These are phyloP conservation scores for Drosophila dives DNA, from an alignment of 2,888 invertebrate genomes.

Conservation along the genomic window DNA sequence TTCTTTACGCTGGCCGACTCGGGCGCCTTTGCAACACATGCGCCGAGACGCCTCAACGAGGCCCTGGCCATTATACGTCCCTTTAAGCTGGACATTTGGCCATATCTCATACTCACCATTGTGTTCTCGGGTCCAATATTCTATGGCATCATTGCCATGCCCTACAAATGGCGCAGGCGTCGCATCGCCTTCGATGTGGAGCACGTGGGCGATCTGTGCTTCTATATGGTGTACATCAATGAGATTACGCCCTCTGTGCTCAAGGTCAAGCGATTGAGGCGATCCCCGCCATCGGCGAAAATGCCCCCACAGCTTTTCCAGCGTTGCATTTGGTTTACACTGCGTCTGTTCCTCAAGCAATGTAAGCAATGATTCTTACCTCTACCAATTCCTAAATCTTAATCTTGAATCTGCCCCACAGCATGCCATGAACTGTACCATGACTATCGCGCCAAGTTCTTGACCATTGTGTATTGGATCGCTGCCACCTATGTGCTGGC, in stretches of 20 bases:
- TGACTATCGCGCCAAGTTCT: slow-evolving; percentile 88
- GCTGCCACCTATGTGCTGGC: slow-evolving; percentile 91
- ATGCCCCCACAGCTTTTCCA: slow-evolving; percentile 85
- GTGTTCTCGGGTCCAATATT: slow-evolving; percentile 89
- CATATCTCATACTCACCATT: slow-evolving; percentile 88
- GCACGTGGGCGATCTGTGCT: slow-evolving; percentile 47
- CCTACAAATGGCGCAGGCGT: slow-evolving; percentile 81
- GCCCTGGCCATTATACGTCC: slow-evolving; percentile 90
- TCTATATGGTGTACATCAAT: slow-evolving; percentile 80
- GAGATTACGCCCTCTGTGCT: slow-evolving; percentile 80
- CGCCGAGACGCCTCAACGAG: slow-evolving; percentile 90
- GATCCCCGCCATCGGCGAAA: slow-evolving; percentile 50
- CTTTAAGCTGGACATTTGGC: slow-evolving; percentile 91
- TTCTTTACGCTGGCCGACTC: slow-evolving; percentile 91
- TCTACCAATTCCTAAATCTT: neutral
- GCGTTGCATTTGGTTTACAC: slow-evolving; percentile 90
- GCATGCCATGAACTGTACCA: slow-evolving; percentile 86
- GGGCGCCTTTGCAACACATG: slow-evolving; percentile 91
- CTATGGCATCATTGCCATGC: slow-evolving; percentile 88
- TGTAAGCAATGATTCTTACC: slow-evolving; percentile 85
- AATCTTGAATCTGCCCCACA: slow-evolving; percentile 20
- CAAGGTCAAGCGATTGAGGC: slow-evolving; percentile 15
- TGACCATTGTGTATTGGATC: slow-evolving; percentile 90
- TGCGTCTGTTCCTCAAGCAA: slow-evolving; percentile 89
- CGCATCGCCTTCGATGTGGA: slow-evolving; percentile 47